A percentile compares a stretch with the other conserved stretches of the same genome.
These are phyloP conservation scores for Callopanchax toddi DNA, from an alignment of 2,113 vertebrate species.

Conservation along the genomic window DNA sequence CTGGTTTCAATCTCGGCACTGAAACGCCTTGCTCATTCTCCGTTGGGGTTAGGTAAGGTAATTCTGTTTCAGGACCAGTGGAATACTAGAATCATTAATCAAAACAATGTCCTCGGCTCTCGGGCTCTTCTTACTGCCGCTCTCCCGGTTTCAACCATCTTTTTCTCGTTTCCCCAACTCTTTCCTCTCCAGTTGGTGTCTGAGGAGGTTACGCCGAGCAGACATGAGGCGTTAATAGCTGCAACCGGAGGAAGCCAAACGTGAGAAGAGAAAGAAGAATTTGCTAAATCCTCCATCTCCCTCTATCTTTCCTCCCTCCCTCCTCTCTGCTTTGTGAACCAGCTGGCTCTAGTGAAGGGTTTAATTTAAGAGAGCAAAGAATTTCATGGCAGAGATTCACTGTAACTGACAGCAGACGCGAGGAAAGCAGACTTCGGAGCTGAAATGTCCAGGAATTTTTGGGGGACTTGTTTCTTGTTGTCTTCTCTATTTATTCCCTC, in stretches of 20 bases:
- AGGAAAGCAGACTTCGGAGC: conserved; percentile 51
- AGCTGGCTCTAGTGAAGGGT: conserved; percentile 70
- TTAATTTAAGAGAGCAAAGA: conserved; percentile 79
- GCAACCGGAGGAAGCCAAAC: conserved; percentile 57
- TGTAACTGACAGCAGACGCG: conserved; percentile 64
- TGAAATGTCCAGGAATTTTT: conserved; percentile 61
- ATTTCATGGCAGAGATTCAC: conserved; percentile 76
- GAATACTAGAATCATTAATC: conserved; percentile 69
- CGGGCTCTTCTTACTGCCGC: conserved; percentile 15
- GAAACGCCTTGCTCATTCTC: conserved; percentile 55
- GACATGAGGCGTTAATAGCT: conserved; percentile 64
- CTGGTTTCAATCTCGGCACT: conserved; percentile 67
- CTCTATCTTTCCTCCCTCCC: conserved; percentile 23
- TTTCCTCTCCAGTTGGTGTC: conserved; percentile 30
- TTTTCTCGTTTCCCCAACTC: conserved; percentile 7
- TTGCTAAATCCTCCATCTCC: conserved; percentile 43
- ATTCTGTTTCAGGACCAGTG: conserved; percentile 56
- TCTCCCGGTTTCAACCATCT: conserved; percentile 1
- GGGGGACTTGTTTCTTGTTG: conserved; percentile 41
- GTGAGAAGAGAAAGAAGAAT: conserved; percentile 52
- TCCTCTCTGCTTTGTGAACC: conserved; percentile 49
- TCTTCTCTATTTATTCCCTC: conserved; percentile 36
- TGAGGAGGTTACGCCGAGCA: conserved; percentile 32
- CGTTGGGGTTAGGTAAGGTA: conserved; percentile 64
- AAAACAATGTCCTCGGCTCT: conserved; percentile 49